Base-by-base conservation (phyloP, 2,888 invertebrate genomes). In the Biston stratarius region DNA sequence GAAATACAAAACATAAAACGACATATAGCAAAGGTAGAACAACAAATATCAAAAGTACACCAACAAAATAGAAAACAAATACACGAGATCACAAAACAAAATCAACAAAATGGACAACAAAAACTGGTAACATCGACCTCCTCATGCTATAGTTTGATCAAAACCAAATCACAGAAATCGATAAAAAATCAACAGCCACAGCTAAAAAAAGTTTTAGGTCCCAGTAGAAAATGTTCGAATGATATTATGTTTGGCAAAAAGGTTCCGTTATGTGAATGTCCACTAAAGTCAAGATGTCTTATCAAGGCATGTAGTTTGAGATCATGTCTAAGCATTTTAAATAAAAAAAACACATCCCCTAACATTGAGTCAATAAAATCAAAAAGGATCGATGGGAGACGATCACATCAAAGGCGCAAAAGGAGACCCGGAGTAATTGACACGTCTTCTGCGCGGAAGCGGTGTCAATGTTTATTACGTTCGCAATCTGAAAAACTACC, bases 381-480 rank as follows among this genome's bases (percentile, higher is more conserved):
- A 33, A 44, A 42, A 7, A 55, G 7, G 10, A 42, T n/a, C 8
- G 11, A 33, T 55, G 12, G n/a, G 0, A 55, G 33, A 33, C 12
- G 12, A 12, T n/a, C 12, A 42, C 11, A 24, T 55, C 11, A 2
- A 11, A 55, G 5, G n/a, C 42, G 33, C 42, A 42, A 12, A 3
- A 24, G 42, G 6, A 44, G 42, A 42, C 42, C 55, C 1, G 42
- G 59, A 40, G 38, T 42, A n/a, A 49, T 59, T 11, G 24, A 49
- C 42, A 59, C 59, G 8, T 38, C 49, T 40, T 59, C 59, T 24
- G 59, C n/a, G 14, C 6, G 40, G 0, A 59, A 40, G 14, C 49
- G 59, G 59, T 59, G 59, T 14, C 49, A 12, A 33, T 36, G 49
- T 38, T 24, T 40, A 38, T 38, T 59, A 7, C 42, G 49, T 40